Conservation (phyloP, 2,113 vertebrate species). For the Atherinomorus stipes region DNA sequence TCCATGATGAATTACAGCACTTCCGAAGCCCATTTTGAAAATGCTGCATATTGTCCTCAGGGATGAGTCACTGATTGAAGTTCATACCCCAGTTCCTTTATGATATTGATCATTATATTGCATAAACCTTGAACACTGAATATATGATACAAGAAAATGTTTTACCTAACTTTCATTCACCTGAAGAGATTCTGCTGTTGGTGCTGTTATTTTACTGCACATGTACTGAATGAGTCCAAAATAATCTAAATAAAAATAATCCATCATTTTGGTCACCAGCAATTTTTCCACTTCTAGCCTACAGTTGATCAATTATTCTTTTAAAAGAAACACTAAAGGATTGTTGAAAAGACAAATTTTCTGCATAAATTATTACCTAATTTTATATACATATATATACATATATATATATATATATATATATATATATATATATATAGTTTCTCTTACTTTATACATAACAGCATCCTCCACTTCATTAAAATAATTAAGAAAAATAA, state of each 20-base stretch:
- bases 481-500: conserved; percentile 18
- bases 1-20: conserved; percentile 45
- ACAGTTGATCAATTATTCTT: too few species aligned
- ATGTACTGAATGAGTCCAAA: conserved; percentile 1
- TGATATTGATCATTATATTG: conserved; percentile 35
- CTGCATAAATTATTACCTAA: too few species aligned
- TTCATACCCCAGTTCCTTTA: conserved; percentile 28
- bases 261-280: background rate
- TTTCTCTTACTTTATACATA: background rate
- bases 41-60: conserved; percentile 19
- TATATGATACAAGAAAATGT: background rate
- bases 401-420: too few species aligned
- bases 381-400: too few species aligned
- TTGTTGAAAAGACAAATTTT: background rate
- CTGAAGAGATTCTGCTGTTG: background rate
- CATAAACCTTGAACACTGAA: conserved; percentile 35
- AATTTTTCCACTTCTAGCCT: too few species aligned
- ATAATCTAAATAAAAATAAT: background rate
- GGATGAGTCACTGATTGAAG: conserved; percentile 16
- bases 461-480: conserved; percentile 3
- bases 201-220: background rate
- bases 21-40: conserved; percentile 43
- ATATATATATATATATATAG: too few species aligned
- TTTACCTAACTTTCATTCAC: conserved; percentile 20
- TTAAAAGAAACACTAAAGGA: background rate